phyloP scores from a whole-genome alignment of 2,797 vertebrate species.

The Gallinago nigripennis region DNA sequence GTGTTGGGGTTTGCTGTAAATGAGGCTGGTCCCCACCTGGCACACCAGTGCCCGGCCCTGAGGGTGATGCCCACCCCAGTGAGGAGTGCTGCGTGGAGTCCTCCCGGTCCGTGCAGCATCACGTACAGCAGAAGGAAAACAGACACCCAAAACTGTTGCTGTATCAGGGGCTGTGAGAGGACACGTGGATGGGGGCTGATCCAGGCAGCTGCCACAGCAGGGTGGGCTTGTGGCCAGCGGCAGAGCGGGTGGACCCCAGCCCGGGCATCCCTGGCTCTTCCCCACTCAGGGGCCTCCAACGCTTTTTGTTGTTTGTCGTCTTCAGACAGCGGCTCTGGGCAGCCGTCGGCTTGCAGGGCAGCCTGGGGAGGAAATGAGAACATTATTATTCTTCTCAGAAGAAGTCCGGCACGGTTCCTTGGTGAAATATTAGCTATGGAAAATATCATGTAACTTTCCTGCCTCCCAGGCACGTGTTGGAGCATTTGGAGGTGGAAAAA shows the following conservation, averaged over 20 bases:
- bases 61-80: not conserved
- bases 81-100: not conserved
- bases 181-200: fast-evolving
- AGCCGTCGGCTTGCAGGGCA: fast-evolving
- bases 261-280: not conserved
- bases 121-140: not conserved
- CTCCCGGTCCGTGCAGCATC: not conserved
- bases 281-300: fast-evolving
- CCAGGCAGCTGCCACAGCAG: not conserved
- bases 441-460: conserved; percentile 1
- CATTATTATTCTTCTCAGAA: not conserved
- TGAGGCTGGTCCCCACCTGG: not conserved
- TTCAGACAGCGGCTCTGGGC: not conserved
- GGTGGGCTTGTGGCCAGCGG: not conserved
- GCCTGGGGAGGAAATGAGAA: not conserved
- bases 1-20: not conserved
- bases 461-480: not conserved
- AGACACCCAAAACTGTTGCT: fast-evolving
- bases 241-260: not conserved
- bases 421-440: conserved; percentile 29
- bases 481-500: not conserved
- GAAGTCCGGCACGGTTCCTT: not conserved
- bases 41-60: not conserved
- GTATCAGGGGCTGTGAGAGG: not conserved
- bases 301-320: not conserved